These are phyloP conservation scores for Rynchops niger DNA, from an alignment of 2,113 vertebrate genomes.

Conservation along the genomic window DNA sequence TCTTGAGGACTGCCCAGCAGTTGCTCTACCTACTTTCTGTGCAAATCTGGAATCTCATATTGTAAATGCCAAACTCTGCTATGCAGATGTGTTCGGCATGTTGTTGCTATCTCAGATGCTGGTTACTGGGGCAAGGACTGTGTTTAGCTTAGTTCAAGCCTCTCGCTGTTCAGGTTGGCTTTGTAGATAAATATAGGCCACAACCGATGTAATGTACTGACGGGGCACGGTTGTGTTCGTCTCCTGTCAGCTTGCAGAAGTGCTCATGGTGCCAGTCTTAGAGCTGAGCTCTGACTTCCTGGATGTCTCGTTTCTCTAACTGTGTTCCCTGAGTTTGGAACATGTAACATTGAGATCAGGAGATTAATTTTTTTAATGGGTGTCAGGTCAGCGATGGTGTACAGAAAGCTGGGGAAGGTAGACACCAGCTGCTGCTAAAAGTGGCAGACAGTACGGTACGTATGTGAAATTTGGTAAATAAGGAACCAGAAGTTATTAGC, in stretches of 20 bases:
- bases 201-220: neutral
- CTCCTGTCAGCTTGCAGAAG: neutral
- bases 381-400: neutral
- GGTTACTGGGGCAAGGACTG: neutral
- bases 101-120: neutral
- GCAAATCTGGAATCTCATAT: neutral
- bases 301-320: neutral
- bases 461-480: neutral
- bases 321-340: neutral
- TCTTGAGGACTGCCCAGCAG: neutral
- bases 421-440: neutral
- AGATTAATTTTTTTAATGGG: neutral
- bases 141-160: neutral
- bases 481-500: neutral
- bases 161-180: neutral
- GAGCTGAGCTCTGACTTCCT: neutral
- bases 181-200: neutral
- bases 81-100: neutral
- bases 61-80: neutral
- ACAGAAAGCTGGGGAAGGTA: neutral
- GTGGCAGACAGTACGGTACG: neutral
- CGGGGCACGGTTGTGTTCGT: neutral
- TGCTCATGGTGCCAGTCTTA: neutral
- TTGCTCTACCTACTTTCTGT: neutral
- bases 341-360: neutral